Evolutionary conservation across 2,113 vertebrate genomes (phyloP), one percentile per base, ranked within the genome.

Genomic region (Phaetusa simplex): DNA sequence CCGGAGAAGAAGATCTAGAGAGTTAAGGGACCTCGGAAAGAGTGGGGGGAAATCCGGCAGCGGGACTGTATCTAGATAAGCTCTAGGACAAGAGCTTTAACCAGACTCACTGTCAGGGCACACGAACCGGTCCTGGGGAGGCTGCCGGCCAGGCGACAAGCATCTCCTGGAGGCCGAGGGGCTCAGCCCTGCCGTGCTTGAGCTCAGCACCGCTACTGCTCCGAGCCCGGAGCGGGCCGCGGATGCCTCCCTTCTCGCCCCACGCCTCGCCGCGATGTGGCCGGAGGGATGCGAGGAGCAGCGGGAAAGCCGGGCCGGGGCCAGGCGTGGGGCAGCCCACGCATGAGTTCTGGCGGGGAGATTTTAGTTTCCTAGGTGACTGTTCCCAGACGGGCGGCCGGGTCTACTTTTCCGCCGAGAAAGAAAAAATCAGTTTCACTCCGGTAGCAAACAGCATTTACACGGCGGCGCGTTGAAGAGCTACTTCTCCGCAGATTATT

Each of bases 181-280:
- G 11, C n/a, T 61, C 65, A 29, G 65, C 22, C 43, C 32, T 42
- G 32, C n/a, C 7, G 6, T 18, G 42, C 16, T 24, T 4, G 50
- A 61, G 50, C n/a, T 88, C 74, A 40, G 40, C 55, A 6, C 6
- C 42, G 17, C 55, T 29, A 0, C 1, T 13, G 21, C 32, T 78
- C 49, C 5, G 0, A 62, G 12, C 9, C 14, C 11, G 12, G 6
- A 4, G 6, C 2, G 32, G 73, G n/a, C 24, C 3, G 14, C 0
- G 0, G 19, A 1, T 14, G 9, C n/a, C 6, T 26, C 20, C 13
- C 3, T 26, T 11, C 3, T 7, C 2, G 6, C 22, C 9, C 9
- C 59, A 59, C 16, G 23, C 32, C 26, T 27, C 18, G 13, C 21
- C 3, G 15, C 22, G 1, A 18, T 11, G 13, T 21, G 55, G 64